Evolutionary conservation across 2,797 vertebrate genomes (phyloP).

Genomic region (Microchirus variegatus): DNA sequence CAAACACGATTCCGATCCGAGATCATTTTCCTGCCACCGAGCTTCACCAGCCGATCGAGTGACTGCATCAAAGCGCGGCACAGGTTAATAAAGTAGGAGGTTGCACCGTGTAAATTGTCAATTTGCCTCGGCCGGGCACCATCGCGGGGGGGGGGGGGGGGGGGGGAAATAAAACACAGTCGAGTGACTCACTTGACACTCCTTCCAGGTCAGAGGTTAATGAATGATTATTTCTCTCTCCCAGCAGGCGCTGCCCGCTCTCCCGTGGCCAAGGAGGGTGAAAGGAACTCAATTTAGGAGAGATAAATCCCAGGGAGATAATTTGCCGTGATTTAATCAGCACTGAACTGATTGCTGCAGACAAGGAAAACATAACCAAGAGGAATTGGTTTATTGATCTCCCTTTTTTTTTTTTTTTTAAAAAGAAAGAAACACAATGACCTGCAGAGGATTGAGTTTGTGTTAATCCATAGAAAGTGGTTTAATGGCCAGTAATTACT

Average conservation of each 20-base stretch:
- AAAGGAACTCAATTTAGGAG: conserved; percentile 79
- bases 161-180: conserved; percentile 25
- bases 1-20: conserved; percentile 22
- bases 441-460: conserved; percentile 42
- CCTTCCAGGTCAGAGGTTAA: conserved; percentile 81
- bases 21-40: not conserved
- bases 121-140: conserved; percentile 55
- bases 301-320: conserved; percentile 76
- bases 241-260: conserved; percentile 75
- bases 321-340: conserved; percentile 78
- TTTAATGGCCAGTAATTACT: conserved; percentile 69
- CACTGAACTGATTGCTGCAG: conserved; percentile 63
- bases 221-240: conserved; percentile 82
- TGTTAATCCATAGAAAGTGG: conserved; percentile 66
- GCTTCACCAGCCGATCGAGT: conserved; percentile 59
- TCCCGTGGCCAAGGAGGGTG: conserved; percentile 71
- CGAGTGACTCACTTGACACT: conserved; percentile 69
- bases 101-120: conserved; percentile 64
- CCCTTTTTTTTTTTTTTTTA: too few relatives aligned
- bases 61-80: conserved; percentile 43
- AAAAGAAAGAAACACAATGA: conserved; percentile 46
- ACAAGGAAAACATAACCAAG: conserved; percentile 75
- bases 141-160: conserved; percentile 22
- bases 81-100: conserved; percentile 73
- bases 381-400: conserved; percentile 80